These are phyloP conservation scores for Lycocorax pyrrhopterus DNA, from an alignment of 2,113 vertebrate genomes.

Conservation along the genomic window DNA sequence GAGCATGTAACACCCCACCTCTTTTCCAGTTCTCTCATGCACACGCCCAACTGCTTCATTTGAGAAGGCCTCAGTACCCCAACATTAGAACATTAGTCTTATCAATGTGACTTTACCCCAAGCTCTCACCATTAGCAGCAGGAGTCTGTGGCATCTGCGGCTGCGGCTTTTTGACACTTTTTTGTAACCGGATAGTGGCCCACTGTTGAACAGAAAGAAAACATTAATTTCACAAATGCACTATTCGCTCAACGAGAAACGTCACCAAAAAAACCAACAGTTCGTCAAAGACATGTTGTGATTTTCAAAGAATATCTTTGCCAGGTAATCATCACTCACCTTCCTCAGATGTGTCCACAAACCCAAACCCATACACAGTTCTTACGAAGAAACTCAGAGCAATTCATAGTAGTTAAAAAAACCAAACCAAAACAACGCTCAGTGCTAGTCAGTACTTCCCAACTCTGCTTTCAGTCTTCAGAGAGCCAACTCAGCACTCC, in stretches of 20 bases:
- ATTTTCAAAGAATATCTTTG: background rate
- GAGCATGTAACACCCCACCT: background rate
- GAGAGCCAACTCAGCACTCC: background rate
- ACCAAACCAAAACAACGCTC: background rate
- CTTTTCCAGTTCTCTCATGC: background rate
- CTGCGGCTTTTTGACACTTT: slow-evolving; percentile 69
- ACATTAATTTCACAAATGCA: background rate
- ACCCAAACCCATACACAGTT: background rate
- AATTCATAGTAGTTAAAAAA: background rate
- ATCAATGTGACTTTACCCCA: background rate
- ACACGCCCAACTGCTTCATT: background rate
- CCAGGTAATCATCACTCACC: background rate
- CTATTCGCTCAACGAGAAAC: background rate
- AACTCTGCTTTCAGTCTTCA: background rate
- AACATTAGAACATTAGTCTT: fast-evolving
- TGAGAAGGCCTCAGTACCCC: background rate
- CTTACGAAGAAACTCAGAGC: background rate
- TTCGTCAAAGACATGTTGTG: background rate
- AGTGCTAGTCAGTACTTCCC: background rate
- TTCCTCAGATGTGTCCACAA: background rate
- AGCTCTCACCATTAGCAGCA: slow-evolving; percentile 79
- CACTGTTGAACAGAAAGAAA: slow-evolving; percentile 78
- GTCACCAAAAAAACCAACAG: background rate
- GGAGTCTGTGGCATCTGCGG: slow-evolving; percentile 60
- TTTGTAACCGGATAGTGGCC: slow-evolving; percentile 91